Conservation (phyloP, 2,113 vertebrate genomes). For the Leptobrachium leishanense region DNA sequence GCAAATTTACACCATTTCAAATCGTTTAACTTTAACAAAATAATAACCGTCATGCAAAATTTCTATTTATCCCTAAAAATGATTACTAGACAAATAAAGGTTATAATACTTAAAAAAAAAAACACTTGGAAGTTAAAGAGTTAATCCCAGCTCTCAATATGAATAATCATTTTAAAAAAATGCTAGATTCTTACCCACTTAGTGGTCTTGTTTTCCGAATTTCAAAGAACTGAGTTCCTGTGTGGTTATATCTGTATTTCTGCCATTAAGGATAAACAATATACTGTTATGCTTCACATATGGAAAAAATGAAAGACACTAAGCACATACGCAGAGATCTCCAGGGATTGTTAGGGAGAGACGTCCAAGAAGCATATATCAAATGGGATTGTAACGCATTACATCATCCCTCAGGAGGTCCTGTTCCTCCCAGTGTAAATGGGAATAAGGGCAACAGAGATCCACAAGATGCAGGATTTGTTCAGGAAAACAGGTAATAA, state of each 20-base stretch:
- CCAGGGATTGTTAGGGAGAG: too few species aligned
- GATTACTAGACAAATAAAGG: too few species aligned
- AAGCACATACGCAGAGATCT: too few species aligned
- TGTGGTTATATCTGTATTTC: constrained; percentile 91
- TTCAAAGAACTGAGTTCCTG: constrained; percentile 97
- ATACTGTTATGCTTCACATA: background rate
- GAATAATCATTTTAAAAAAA: background rate
- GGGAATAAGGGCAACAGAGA: background rate
- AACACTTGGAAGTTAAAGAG: too few species aligned
- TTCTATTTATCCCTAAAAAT: too few species aligned
- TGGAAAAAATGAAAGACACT: background rate
- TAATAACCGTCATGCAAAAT: too few species aligned
- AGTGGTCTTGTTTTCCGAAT: constrained; percentile 93
- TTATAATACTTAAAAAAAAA: too few species aligned
- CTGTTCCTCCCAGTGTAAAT: background rate
- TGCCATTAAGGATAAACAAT: constrained; percentile 43
- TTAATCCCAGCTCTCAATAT: too few species aligned
- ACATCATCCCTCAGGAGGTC: background rate
- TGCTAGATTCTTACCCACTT: constrained; percentile 78
- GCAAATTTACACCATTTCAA: too few species aligned
- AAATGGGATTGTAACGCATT: background rate
- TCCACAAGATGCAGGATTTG: background rate
- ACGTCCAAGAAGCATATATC: background rate
- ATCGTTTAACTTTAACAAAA: too few species aligned
- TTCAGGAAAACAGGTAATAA: too few species aligned